phyloP scores from a whole-genome alignment of 2,888 invertebrate species.

The Cistogaster globosa region DNA sequence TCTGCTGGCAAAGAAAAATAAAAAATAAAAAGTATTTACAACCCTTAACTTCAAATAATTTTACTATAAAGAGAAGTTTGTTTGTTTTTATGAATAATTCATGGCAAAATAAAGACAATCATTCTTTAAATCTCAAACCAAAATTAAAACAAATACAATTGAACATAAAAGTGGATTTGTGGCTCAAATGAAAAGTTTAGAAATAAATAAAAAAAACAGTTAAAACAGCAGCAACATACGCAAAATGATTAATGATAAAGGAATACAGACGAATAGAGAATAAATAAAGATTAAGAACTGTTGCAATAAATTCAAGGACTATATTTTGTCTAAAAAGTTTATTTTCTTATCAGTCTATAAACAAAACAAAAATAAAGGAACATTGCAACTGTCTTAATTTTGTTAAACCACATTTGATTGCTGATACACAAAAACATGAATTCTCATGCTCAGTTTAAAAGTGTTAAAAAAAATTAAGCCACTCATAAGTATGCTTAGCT shows the following conservation, averaged over 20 bases:
- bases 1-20: constrained; percentile 31
- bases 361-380: too few relatives aligned
- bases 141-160: not conserved
- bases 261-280: not conserved
- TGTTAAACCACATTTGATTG: too few relatives aligned
- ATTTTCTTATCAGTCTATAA: not conserved
- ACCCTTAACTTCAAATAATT: constrained; percentile 10
- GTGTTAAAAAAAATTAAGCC: too few relatives aligned
- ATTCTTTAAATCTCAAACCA: constrained; percentile 5
- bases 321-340: not conserved
- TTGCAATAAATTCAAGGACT: not conserved
- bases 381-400: too few relatives aligned
- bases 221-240: not conserved
- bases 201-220: constrained; percentile 2
- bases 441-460: too few relatives aligned
- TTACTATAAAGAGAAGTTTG: constrained; percentile 3
- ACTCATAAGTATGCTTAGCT: too few relatives aligned
- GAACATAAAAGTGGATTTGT: not conserved
- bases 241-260: constrained; percentile 26
- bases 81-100: constrained; percentile 48
- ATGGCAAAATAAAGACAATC: constrained; percentile 17
- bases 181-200: constrained; percentile 8
- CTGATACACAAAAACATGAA: too few relatives aligned
- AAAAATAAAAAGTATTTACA: not conserved
- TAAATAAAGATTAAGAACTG: not conserved